Percentiles rank a stretch among this genome's conserved stretches.
phyloP scores from a whole-genome alignment of 92 coral and sea anemone species.

The Epizoanthus fatuus region DNA sequence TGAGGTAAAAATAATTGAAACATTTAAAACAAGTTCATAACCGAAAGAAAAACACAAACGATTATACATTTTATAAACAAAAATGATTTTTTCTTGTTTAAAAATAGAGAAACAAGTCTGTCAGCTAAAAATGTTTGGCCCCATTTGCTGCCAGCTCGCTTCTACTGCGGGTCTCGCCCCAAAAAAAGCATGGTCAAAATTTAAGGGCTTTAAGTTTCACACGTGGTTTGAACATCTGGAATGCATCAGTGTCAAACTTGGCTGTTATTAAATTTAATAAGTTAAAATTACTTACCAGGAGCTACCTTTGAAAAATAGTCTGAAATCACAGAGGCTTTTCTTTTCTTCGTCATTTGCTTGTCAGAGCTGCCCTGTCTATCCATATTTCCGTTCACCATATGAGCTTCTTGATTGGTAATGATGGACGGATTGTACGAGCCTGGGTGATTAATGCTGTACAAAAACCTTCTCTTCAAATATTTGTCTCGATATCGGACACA shows the following conservation, averaged over 20 bases:
- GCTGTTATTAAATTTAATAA: slow-evolving; percentile 39
- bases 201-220: slow-evolving; percentile 12
- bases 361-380: slow-evolving; percentile 51
- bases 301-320: slow-evolving; percentile 50
- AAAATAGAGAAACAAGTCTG: too few relatives aligned
- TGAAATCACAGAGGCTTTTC: slow-evolving; percentile 46
- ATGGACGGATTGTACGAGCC: slow-evolving; percentile 49
- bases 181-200: slow-evolving; percentile 1
- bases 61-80: slow-evolving; percentile 39
- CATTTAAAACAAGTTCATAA: slow-evolving; percentile 28
- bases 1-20: slow-evolving; percentile 15
- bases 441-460: slow-evolving; percentile 55
- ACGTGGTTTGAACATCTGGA: slow-evolving; percentile 33
- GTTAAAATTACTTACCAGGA: slow-evolving; percentile 50
- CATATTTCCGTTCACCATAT: slow-evolving; percentile 52
- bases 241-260: slow-evolving; percentile 50
- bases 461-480: slow-evolving; percentile 51
- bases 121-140: too few relatives aligned
- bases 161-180: slow-evolving; percentile 5
- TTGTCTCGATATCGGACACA: slow-evolving; percentile 40
- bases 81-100: not conserved
- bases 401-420: slow-evolving; percentile 49
- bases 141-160: slow-evolving; percentile 3
- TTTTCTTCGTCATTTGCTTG: slow-evolving; percentile 39
- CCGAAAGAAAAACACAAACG: slow-evolving; percentile 32